A percentile compares a stretch with the other conserved stretches of the same genome.
phyloP scores from a whole-genome alignment of 2,797 vertebrate species.

The Syngnathus acus region DNA sequence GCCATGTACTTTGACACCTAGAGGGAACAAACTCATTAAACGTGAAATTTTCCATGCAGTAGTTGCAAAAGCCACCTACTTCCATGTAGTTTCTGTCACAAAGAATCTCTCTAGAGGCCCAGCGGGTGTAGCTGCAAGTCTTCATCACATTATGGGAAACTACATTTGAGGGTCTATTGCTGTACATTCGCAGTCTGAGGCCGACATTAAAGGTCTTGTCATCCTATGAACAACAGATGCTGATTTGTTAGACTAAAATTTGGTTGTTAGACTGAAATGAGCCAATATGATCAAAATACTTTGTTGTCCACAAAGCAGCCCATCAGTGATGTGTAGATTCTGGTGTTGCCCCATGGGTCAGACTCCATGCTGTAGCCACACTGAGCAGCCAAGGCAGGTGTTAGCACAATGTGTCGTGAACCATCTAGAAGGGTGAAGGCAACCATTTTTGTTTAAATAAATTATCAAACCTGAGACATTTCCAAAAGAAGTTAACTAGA shows the following conservation, averaged over 20 bases:
- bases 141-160: constrained; percentile 52
- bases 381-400: constrained; percentile 62
- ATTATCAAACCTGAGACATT: too few species aligned
- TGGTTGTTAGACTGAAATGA: too few species aligned
- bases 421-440: constrained; percentile 49
- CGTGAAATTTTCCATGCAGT: too few species aligned
- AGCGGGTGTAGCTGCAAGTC: constrained; percentile 59
- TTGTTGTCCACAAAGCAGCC: constrained; percentile 69
- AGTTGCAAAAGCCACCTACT: constrained; percentile 46
- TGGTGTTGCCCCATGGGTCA: constrained; percentile 65
- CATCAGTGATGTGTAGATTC: constrained; percentile 67
- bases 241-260: not conserved
- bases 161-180: constrained; percentile 23
- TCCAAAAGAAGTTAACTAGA: constrained; percentile 1
- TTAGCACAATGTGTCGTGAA: constrained; percentile 40
- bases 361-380: constrained; percentile 75
- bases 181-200: constrained; percentile 57
- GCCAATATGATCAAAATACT: constrained; percentile 33
- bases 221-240: constrained; percentile 46
- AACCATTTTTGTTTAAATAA: not conserved
- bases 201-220: constrained; percentile 59
- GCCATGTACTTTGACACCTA: constrained; percentile 59
- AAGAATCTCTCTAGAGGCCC: constrained; percentile 70
- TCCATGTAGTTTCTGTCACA: constrained; percentile 82
- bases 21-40: not conserved